Base-by-base conservation (phyloP, 2,113 vertebrate species). In the Lethenteron reissneri region DNA sequence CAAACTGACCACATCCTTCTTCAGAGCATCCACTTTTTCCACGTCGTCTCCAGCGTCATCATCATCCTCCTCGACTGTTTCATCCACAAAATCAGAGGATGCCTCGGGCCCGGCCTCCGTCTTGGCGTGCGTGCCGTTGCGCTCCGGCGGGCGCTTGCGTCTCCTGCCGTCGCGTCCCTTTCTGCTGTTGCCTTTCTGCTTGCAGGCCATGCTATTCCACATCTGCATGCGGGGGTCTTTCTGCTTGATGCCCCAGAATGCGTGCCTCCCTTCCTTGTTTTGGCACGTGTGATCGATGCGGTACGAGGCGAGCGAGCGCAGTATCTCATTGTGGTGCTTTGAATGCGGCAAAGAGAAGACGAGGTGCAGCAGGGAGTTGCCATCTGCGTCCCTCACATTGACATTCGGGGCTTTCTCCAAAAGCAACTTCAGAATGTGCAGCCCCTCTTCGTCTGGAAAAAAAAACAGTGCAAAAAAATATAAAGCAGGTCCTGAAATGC, bases 291-390 rank as follows among this genome's bases (percentile, higher is more conserved):
- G 77, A 69, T 84, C 83, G 56, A 86, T 76, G 72, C 84, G 79
- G 56, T 83, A 87, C 76, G 78, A 83, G 57, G 76, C 81, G 72
- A 87, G 10, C 12, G 77, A 74, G 3, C 79, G 78, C 0, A 78
- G 73, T 71, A 85, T 71, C 74, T 83, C 75, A 76, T 79, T 3
- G 76, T 58, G 73, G 69, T 75, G 72, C 8, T 81, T 81, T 70
- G 83, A 9, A 77, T 73, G 79, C 56, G 78, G 76, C 72, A 17
- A 81, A 75, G 82, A 81, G 75, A 87, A 85, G 72, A 85, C 68
- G 75, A 83, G 57, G 58, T 87, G 85, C 82, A 87, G 81, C 72
- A 87, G 72, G 1, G 85, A 84, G 72, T 87, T 81, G 17, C 85
- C 85, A 8, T 74, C 73, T 15, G 76, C 56, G 13, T 86, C 83